phyloP scores from a whole-genome alignment of 1,140 invertebrate species.

The Steinernema feltiae region DNA sequence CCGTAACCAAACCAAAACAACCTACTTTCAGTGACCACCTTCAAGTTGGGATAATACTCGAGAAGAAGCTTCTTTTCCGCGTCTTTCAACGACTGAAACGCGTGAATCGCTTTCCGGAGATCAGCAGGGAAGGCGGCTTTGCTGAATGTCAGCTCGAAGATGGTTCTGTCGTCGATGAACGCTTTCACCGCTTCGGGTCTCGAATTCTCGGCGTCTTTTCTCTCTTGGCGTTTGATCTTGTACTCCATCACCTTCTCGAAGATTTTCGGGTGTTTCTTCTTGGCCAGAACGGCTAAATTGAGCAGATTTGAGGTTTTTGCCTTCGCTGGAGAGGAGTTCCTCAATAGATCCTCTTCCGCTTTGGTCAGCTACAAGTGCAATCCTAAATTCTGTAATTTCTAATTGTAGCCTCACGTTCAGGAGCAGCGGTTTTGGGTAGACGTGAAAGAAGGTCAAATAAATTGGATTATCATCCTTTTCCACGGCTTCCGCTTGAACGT shows the following conservation, averaged over 20 bases:
- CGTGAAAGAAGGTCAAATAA: background rate
- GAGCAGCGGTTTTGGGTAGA: background rate
- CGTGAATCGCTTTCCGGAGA: background rate
- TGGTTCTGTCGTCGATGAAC: background rate
- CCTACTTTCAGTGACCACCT: background rate
- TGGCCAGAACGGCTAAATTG: background rate
- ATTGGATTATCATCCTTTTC: background rate
- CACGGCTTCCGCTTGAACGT: too few species aligned
- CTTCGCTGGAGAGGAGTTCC: background rate
- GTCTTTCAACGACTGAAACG: background rate
- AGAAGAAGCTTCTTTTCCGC: background rate
- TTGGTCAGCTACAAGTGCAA: background rate
- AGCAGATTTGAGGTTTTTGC: background rate
- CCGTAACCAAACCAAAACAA: background rate
- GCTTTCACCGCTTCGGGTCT: background rate
- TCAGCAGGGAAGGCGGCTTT: background rate
- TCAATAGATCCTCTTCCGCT: background rate
- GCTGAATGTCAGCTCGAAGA: background rate
- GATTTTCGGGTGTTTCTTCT: background rate
- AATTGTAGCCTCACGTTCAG: background rate
- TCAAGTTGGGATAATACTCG: constrained; percentile 1
- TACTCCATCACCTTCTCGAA: background rate
- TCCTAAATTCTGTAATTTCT: background rate
- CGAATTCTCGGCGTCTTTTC: background rate
- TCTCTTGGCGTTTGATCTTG: background rate